Evolutionary conservation across 1,140 invertebrate species (phyloP).

Genomic region (Antheraea pernyi): DNA sequence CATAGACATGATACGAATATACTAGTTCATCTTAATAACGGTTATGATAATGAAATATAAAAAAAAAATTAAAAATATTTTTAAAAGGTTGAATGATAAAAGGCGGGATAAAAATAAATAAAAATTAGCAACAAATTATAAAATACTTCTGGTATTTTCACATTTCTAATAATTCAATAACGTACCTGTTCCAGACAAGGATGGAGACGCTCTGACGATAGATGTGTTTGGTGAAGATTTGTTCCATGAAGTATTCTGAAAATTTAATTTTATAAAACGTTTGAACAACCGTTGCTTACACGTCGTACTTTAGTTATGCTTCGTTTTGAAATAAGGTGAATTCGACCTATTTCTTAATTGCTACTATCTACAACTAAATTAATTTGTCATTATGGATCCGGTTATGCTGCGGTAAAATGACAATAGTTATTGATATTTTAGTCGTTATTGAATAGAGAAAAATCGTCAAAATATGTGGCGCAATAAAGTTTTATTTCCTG

Average conservation of each 20-base stretch:
- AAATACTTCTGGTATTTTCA: too few relatives aligned
- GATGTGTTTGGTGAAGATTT: constrained; percentile 47
- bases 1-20: too few relatives aligned
- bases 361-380: constrained; percentile 55
- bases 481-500: constrained; percentile 14
- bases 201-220: constrained; percentile 41
- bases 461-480: neutral
- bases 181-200: constrained; percentile 53
- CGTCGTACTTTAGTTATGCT: constrained; percentile 35
- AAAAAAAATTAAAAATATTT: too few relatives aligned
- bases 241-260: constrained; percentile 56
- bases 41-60: too few relatives aligned
- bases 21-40: too few relatives aligned
- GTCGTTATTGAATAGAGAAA: neutral
- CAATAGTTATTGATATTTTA: constrained; percentile 23
- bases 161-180: neutral
- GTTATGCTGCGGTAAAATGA: constrained; percentile 64
- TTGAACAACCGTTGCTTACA: constrained; percentile 1
- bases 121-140: too few relatives aligned
- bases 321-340: constrained; percentile 43
- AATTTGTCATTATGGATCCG: constrained; percentile 69
- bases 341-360: constrained; percentile 55
- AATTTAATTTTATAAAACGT: constrained; percentile 27
- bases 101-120: too few relatives aligned
- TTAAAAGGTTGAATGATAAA: too few relatives aligned